These are phyloP conservation scores for Drosophila infuscata DNA, from an alignment of 2,888 invertebrate species.

Conservation along the genomic window DNA sequence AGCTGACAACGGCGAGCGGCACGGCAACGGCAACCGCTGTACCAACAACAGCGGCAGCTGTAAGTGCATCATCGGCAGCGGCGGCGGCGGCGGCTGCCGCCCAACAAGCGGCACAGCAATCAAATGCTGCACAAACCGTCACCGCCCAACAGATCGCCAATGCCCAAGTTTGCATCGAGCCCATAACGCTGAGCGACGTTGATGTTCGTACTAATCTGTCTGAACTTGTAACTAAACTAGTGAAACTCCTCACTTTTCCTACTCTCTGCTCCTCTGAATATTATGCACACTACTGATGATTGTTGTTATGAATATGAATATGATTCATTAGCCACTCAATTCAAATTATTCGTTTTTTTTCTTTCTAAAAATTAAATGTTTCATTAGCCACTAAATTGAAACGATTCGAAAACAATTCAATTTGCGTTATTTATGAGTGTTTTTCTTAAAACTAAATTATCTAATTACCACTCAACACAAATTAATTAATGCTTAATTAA, in stretches of 20 bases:
- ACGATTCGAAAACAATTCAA: too few relatives aligned
- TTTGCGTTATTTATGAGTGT: too few relatives aligned
- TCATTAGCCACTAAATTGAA: neutral
- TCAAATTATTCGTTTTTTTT: neutral
- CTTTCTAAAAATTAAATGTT: neutral
- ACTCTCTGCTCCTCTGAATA: constrained; percentile 6
- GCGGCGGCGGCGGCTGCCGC: constrained; percentile 49
- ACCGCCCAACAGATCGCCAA: constrained; percentile 85
- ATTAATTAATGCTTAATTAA: neutral
- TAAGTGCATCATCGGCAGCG: constrained; percentile 63
- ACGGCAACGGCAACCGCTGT: constrained; percentile 75
- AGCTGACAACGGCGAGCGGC: constrained; percentile 68
- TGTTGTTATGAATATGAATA: neutral
- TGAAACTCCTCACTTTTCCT: constrained; percentile 6
- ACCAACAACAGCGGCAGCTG: constrained; percentile 66
- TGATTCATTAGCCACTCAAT: neutral
- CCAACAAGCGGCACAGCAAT: constrained; percentile 54
- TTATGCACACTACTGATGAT: constrained; percentile 11
- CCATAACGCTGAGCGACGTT: constrained; percentile 90
- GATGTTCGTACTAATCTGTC: constrained; percentile 88
- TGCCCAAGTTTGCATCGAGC: constrained; percentile 92
- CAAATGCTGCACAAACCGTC: constrained; percentile 63
- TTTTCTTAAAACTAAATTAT: neutral
- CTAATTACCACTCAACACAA: neutral
- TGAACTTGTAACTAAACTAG: constrained; percentile 67